These are phyloP conservation scores for Caracal caracal DNA, from an alignment of 2,113 vertebrate species.

Conservation along the genomic window DNA sequence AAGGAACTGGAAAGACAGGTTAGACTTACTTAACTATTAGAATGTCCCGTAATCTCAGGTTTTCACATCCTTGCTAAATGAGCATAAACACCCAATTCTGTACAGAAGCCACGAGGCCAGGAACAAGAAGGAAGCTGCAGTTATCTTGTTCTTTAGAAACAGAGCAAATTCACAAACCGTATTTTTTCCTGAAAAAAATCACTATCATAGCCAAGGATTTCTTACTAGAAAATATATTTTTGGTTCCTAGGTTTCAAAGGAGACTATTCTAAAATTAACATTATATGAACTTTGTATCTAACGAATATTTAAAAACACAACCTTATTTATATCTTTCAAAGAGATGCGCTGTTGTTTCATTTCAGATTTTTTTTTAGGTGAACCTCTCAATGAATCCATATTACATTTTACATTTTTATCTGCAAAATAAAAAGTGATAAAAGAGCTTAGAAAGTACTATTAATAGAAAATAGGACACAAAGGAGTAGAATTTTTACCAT, in stretches of 20 bases:
- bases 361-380: constrained; percentile 26
- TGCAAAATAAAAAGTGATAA: constrained; percentile 63
- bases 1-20: background rate
- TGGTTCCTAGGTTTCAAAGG: background rate
- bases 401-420: constrained; percentile 59
- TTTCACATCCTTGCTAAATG: background rate
- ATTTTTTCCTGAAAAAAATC: background rate
- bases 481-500: background rate
- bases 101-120: background rate
- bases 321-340: constrained; percentile 71
- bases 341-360: constrained; percentile 53
- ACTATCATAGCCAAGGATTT: background rate
- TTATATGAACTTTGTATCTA: background rate
- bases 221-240: background rate
- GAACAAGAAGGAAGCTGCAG: background rate
- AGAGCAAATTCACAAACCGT: background rate
- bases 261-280: background rate
- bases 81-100: background rate
- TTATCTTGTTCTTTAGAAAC: background rate
- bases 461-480: constrained; percentile 3
- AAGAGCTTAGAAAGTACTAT: background rate
- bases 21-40: background rate
- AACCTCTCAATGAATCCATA: constrained; percentile 33
- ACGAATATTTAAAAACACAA: constrained; percentile 52
- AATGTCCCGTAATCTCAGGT: background rate